Evolutionary conservation across 2,888 invertebrate genomes (phyloP).

Genomic region (Leptopilina myrica): DNA sequence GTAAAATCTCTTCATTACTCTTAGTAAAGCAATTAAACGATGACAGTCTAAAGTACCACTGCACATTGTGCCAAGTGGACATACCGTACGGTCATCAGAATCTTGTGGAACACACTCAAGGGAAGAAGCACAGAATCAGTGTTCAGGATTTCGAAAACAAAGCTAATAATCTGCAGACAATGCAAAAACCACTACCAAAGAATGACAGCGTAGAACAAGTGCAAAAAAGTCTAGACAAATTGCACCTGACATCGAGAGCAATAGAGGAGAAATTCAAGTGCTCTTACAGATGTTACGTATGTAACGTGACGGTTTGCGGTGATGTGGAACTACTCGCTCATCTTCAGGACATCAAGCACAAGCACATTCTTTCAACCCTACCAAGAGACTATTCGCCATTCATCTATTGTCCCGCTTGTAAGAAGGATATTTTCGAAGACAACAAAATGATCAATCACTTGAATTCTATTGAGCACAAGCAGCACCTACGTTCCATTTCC

Average conservation of each 20-base stretch:
- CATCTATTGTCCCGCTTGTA: slow-evolving; percentile 23
- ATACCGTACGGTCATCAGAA: too few species aligned
- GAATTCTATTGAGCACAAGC: not conserved
- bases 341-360: not conserved
- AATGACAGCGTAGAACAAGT: not conserved
- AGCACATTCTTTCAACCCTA: slow-evolving; percentile 1
- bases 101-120: not conserved
- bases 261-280: not conserved
- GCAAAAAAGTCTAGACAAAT: not conserved
- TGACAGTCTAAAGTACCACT: not conserved
- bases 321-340: slow-evolving; percentile 10
- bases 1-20: not conserved
- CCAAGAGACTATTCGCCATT: slow-evolving; percentile 1
- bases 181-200: not conserved
- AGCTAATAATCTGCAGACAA: not conserved
- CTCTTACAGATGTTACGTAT: slow-evolving; percentile 3
- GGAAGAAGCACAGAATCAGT: not conserved
- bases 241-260: not conserved
- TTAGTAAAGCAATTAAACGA: not conserved
- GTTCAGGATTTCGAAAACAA: not conserved
- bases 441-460: not conserved
- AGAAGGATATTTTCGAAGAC: slow-evolving; percentile 20
- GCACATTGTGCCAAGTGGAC: not conserved
- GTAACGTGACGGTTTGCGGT: not conserved
- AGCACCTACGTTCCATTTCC: not conserved